phyloP scores from a whole-genome alignment of 2,113 vertebrate species.

The Brachypteracias leptosomus region DNA sequence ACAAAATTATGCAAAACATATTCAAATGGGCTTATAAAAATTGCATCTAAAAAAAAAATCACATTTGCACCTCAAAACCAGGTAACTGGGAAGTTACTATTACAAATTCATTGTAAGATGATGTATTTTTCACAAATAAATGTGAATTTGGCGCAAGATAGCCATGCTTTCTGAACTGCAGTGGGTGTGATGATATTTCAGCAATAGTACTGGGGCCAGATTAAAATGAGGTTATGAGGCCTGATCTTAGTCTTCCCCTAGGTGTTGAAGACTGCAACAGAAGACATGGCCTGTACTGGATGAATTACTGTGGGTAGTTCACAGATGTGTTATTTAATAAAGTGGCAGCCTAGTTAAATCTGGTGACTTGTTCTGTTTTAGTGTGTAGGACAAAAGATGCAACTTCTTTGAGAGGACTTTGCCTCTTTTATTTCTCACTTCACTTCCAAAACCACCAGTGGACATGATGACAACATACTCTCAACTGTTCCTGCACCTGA shows the following conservation, averaged over 20 bases:
- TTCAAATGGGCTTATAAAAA: slow-evolving; percentile 35
- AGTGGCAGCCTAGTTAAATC: not conserved
- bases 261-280: not conserved
- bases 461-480: not conserved
- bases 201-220: not conserved
- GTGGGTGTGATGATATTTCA: not conserved
- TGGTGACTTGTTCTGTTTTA: not conserved
- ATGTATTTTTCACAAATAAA: not conserved
- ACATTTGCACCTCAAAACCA: slow-evolving; percentile 47
- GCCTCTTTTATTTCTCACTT: not conserved
- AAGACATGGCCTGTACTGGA: not conserved
- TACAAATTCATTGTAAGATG: not conserved
- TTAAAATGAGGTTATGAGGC: not conserved
- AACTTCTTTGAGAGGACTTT: not conserved
- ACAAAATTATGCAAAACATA: slow-evolving; percentile 35
- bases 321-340: not conserved
- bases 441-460: not conserved
- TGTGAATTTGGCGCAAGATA: not conserved
- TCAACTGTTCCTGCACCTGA: not conserved
- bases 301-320: not conserved
- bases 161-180: not conserved
- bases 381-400: not conserved
- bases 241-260: not conserved
- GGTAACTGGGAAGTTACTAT: not conserved
- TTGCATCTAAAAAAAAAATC: not conserved